Evolutionary conservation across 2,797 vertebrate genomes (phyloP), one percentile per base, ranked within the genome.

Genomic region (Atherinosoma microstoma): DNA sequence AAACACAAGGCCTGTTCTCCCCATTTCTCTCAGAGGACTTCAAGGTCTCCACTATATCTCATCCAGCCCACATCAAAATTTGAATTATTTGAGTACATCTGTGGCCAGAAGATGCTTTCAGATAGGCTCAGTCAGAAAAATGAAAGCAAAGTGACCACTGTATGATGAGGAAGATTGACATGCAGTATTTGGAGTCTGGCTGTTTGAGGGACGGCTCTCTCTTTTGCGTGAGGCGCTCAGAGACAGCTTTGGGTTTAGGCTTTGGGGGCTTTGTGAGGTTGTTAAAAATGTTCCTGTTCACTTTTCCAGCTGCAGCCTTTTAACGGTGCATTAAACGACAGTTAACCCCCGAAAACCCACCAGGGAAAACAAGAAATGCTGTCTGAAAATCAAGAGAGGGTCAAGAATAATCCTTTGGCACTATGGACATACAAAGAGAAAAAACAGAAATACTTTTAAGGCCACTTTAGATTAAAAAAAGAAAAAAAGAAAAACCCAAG

Each of bases 291-390:
- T 89, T 89, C 84, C 84, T 92, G 89, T 84, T 93, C 89, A 91
- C 89, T 93, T 93, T 92, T 92, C 91, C 92, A 93, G 91, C 91
- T 93, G 92, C 18, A 87, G 79, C 84, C 78, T 91, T 91, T 92
- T 89, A 93, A 92, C 76, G 83, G 86, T 83, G 90, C 91, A 92
- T 93, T 93, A 91, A 91, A 93, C 64, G 77, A 91, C 66, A 67
- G 89, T 82, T 84, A 80, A 75, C 67, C 67, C 76, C 87, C 69
- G 9, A 75, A 86, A 85, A 86, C 74, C 64, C 90, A 86, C 85
- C 7, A 51, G 87, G 89, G 91, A 90, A 79, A 87, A 91, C 84
- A 87, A 87, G 89, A 81, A 90, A 90, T 84, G 79, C 70, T 32
- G 63, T 85, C 86, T 88, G 82, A 89, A 91, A 92, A 90, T 85